These are phyloP conservation scores for Acrossocheilus fasciatus DNA, from an alignment of 2,797 vertebrate genomes.

Conservation along the genomic window DNA sequence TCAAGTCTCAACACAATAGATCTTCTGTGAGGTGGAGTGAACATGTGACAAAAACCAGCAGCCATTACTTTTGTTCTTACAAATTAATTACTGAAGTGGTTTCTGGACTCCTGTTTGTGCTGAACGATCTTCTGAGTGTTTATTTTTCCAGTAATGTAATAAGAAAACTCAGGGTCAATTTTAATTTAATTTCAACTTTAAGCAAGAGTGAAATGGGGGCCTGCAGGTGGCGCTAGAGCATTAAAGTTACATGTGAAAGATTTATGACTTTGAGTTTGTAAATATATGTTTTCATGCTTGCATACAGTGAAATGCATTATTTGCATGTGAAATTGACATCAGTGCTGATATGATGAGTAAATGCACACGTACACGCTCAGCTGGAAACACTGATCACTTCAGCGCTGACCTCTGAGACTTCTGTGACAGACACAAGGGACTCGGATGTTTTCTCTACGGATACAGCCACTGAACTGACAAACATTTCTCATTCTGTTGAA, in stretches of 20 bases:
- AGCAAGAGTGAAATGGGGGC: neutral
- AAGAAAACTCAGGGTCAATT: neutral
- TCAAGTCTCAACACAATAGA: conserved; percentile 2
- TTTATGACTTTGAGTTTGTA: no score
- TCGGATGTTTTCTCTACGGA: neutral
- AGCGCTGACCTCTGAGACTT: neutral
- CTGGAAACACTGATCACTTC: neutral
- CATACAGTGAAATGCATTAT: neutral
- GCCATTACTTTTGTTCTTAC: neutral
- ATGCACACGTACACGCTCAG: neutral
- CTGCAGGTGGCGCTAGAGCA: conserved; percentile 7
- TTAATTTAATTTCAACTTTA: neutral
- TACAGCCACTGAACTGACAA: neutral
- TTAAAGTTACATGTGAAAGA: neutral
- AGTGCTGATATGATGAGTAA: neutral
- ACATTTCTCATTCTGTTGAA: neutral
- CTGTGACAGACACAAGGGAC: neutral
- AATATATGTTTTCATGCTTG: neutral
- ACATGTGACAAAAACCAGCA: neutral
- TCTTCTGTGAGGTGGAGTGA: neutral
- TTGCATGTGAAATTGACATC: neutral
- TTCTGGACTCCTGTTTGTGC: neutral
- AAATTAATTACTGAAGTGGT: neutral
- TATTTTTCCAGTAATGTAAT: neutral
- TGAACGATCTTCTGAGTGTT: neutral